Percentiles rank a stretch among this genome's conserved stretches.
phyloP scores from a whole-genome alignment of 1,140 invertebrate species.

The Patella vulgata region DNA sequence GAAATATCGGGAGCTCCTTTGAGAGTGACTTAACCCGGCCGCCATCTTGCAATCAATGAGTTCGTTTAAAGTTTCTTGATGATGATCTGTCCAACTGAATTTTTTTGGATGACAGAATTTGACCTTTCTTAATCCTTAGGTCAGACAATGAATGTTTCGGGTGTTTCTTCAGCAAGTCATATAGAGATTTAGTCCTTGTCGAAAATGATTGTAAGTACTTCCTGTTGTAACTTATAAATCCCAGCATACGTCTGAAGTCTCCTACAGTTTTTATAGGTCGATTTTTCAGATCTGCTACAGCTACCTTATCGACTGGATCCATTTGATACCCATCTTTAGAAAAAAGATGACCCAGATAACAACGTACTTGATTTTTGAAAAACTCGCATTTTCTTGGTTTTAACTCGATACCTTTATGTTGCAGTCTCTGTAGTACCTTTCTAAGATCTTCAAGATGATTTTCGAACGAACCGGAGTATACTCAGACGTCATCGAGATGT shows the following conservation, averaged over 20 bases:
- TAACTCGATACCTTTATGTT: slow-evolving; percentile 38
- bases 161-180: slow-evolving; percentile 29
- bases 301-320: slow-evolving; percentile 61
- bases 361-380: slow-evolving; percentile 22
- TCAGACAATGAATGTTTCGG: slow-evolving; percentile 49
- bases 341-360: slow-evolving; percentile 33
- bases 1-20: too few species aligned
- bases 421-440: slow-evolving; percentile 58
- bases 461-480: slow-evolving; percentile 17
- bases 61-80: neutral
- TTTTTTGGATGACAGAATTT: slow-evolving; percentile 3
- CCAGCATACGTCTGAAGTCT: slow-evolving; percentile 66
- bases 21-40: too few species aligned
- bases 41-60: too few species aligned
- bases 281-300: slow-evolving; percentile 57
- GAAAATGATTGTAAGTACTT: slow-evolving; percentile 62
- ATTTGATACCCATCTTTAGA: slow-evolving; percentile 46
- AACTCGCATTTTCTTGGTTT: slow-evolving; percentile 32
- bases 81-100: slow-evolving; percentile 7
- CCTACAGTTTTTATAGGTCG: slow-evolving; percentile 47
- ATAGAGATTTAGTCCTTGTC: slow-evolving; percentile 10
- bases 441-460: slow-evolving; percentile 40
- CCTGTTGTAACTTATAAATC: slow-evolving; percentile 64
- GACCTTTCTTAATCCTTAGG: neutral
- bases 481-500: slow-evolving; percentile 35